Evolutionary conservation across 2,888 invertebrate species (phyloP).

Genomic region (Trachelus stipa): DNA sequence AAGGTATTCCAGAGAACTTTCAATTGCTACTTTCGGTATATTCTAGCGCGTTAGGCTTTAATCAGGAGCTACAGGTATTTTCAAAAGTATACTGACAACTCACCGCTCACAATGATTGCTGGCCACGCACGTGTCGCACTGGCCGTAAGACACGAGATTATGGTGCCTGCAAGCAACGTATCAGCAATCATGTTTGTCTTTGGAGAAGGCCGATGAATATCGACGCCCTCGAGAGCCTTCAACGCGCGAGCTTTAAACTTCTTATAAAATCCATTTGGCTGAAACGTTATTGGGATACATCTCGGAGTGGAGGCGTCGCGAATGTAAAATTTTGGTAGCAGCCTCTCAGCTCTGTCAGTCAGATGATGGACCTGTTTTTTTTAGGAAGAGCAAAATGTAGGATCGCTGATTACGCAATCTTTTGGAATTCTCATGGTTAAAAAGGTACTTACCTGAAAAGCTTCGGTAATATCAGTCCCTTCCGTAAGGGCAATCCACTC

Average conservation of each 20-base stretch:
- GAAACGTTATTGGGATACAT: slow-evolving; percentile 79
- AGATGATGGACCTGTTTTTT: slow-evolving; percentile 73
- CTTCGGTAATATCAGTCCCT: slow-evolving; percentile 85
- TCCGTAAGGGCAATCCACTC: slow-evolving; percentile 80
- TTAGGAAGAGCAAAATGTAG: not conserved
- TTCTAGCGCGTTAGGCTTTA: not conserved
- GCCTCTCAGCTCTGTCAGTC: slow-evolving; percentile 69
- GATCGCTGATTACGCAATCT: not conserved
- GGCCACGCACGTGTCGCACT: slow-evolving; percentile 42
- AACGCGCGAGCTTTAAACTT: slow-evolving; percentile 74
- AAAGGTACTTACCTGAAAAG: slow-evolving; percentile 71
- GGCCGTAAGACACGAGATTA: slow-evolving; percentile 39
- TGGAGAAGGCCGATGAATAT: slow-evolving; percentile 60
- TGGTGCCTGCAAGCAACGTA: slow-evolving; percentile 27
- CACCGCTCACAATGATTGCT: slow-evolving; percentile 58
- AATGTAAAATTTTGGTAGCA: slow-evolving; percentile 76
- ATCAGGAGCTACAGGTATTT: not conserved
- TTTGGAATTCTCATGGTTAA: not conserved
- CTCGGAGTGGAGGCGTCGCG: slow-evolving; percentile 74
- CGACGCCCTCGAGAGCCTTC: slow-evolving; percentile 70
- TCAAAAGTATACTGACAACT: not conserved
- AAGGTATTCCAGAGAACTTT: not conserved
- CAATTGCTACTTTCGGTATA: not conserved
- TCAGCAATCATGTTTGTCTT: slow-evolving; percentile 61
- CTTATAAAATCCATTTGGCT: slow-evolving; percentile 80